phyloP scores from a whole-genome alignment of 2,888 invertebrate genomes.

The Lycaena phlaeas region DNA sequence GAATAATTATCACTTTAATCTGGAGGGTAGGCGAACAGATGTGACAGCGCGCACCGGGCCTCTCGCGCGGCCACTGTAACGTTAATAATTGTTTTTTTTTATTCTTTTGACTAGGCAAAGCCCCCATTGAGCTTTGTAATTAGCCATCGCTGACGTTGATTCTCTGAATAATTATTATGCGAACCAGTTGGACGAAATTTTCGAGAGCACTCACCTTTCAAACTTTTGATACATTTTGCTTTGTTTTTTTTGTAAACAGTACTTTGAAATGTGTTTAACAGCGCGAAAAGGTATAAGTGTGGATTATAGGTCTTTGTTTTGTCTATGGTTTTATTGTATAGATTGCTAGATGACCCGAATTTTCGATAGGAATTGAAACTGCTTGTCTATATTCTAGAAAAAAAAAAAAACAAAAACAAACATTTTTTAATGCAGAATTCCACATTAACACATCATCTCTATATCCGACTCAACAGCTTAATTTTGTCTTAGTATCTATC shows the following conservation, averaged over 20 bases:
- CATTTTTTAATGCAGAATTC: no score
- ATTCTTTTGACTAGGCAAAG: slow-evolving; percentile 54
- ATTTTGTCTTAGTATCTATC: no score
- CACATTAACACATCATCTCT: no score
- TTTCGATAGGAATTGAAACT: no score
- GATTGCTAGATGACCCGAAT: not conserved
- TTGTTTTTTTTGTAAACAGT: slow-evolving; percentile 6
- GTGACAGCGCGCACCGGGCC: slow-evolving; percentile 63
- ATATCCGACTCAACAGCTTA: no score
- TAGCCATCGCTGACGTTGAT: slow-evolving; percentile 57
- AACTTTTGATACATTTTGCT: slow-evolving; percentile 11
- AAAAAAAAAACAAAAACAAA: no score
- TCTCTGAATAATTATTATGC: slow-evolving; percentile 53
- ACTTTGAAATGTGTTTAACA: no score
- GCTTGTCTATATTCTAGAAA: no score
- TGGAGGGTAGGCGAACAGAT: slow-evolving; percentile 60
- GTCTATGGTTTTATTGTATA: not conserved
- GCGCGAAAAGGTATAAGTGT: not conserved
- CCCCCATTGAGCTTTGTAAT: slow-evolving; percentile 67
- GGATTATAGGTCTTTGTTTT: not conserved
- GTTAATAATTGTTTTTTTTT: slow-evolving; percentile 62
- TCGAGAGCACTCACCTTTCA: slow-evolving; percentile 28
- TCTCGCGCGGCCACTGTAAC: slow-evolving; percentile 65
- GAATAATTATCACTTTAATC: slow-evolving; percentile 70
- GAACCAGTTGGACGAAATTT: slow-evolving; percentile 36